A percentile compares a stretch with the other conserved stretches of the same genome.
These are phyloP conservation scores for Ophion ellenae DNA, from an alignment of 2,888 invertebrate species.

Conservation along the genomic window DNA sequence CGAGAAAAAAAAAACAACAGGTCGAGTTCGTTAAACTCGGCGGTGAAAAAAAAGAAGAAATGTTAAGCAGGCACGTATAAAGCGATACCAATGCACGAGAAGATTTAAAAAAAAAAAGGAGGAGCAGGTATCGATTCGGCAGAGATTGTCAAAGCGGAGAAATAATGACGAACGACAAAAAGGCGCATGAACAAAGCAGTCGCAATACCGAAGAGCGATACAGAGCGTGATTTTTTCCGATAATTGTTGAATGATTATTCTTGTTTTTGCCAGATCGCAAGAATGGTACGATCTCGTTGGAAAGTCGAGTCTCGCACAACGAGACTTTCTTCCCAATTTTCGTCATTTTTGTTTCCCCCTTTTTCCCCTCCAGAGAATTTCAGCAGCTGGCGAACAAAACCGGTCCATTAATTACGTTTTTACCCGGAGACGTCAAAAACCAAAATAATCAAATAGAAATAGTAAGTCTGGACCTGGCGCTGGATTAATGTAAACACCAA, in stretches of 20 bases:
- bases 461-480: no score
- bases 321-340: neutral
- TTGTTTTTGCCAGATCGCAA: neutral
- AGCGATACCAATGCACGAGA: slow-evolving; percentile 32
- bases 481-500: no score
- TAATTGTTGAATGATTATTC: neutral
- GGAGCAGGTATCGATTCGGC: neutral
- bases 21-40: slow-evolving; percentile 4
- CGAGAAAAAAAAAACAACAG: neutral
- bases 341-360: neutral
- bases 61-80: slow-evolving; percentile 12
- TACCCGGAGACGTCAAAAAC: no score
- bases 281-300: neutral
- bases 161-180: slow-evolving; percentile 42
- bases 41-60: slow-evolving; percentile 26
- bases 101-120: slow-evolving; percentile 3
- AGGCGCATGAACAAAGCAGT: slow-evolving; percentile 42
- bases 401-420: no score
- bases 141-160: slow-evolving; percentile 13
- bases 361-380: neutral
- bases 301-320: slow-evolving; percentile 31
- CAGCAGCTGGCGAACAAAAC: no score
- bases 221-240: slow-evolving; percentile 8
- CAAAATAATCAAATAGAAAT: no score
- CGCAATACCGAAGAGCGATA: slow-evolving; percentile 30